Evolutionary conservation across 2,888 invertebrate genomes (phyloP), one percentile per base, ranked within the genome.

Genomic region (Conchocele bisecta): DNA sequence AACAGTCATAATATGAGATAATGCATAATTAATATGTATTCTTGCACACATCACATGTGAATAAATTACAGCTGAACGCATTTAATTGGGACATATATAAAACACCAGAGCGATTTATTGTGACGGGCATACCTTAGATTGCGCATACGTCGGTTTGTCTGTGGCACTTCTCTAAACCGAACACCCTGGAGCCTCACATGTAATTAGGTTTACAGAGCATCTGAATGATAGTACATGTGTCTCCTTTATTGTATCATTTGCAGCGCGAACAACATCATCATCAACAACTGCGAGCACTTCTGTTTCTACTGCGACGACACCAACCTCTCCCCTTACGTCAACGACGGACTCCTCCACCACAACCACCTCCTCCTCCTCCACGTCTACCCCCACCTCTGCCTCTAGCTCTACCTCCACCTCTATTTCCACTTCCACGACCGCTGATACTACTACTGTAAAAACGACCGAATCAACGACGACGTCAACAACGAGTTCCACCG

Each of bases 231-330:
- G n/a, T 13, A 35, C 37, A 35, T 35, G n/a, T 44, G 31, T 39
- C 9, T 41, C 2, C 41, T 15, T 53, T 2, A n/a, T 44, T 24
- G 7, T 33, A 31, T 54, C 37, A 17, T 35, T 81, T 81, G 28
- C 67, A 81, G 81, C 33, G 70, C 69, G 17, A 78, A 2, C 44
- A 41, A 54, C 35, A 3, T 35, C 22, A 48, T 33, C 29, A 31
- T 44, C 26, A 42, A 54, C 42, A 44, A 44, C 53, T 35, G 13
- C 42, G 11, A 20, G 31, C n/a, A n/a, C 15, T 2, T 11, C 7
- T 28, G 26, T 37, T 31, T 17, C 48, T 22, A 39, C 50, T n/a
- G n/a, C 31, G 20, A 26, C 50, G 29, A 53, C 7, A 6, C 9
- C 46, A 24, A 15, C 57, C 24, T 28, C 31, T 24, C n/a, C 60